Percentiles rank a stretch among this genome's conserved stretches.
phyloP scores from a whole-genome alignment of 2,888 invertebrate genomes.

The Nudaria mundana region DNA sequence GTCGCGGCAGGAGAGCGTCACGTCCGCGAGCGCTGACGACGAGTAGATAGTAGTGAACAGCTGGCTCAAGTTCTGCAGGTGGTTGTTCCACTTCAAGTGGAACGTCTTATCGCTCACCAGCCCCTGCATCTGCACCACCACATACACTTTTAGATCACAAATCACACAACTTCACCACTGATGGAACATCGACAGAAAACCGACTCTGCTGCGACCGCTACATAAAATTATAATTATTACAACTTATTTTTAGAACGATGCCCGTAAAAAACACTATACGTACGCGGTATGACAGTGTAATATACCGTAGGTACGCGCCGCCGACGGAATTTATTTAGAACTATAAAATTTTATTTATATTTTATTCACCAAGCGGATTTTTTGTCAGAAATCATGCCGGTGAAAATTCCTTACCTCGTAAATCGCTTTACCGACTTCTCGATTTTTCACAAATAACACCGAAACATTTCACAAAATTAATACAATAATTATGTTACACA shows the following conservation, averaged over 20 bases:
- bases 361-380: conserved; percentile 59
- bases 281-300: conserved; percentile 81
- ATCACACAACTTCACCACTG: conserved; percentile 65
- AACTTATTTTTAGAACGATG: conserved; percentile 82
- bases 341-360: conserved; percentile 73
- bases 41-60: conserved; percentile 86
- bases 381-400: conserved; percentile 58
- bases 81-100: conserved; percentile 87
- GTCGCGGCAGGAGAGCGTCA: conserved; percentile 86
- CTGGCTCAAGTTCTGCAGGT: conserved; percentile 86
- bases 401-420: conserved; percentile 70
- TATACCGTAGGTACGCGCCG: conserved; percentile 79
- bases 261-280: conserved; percentile 82
- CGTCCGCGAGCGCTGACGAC: conserved; percentile 85
- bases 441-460: conserved; percentile 78
- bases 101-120: conserved; percentile 84
- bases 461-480: conserved; percentile 81
- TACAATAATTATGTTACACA: conserved; percentile 81
- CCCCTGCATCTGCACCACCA: conserved; percentile 79
- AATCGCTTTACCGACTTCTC: conserved; percentile 70
- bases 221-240: conserved; percentile 82
- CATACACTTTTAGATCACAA: conserved; percentile 67
- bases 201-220: conserved; percentile 76
- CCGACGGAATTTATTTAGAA: conserved; percentile 77
- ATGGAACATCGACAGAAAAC: conserved; percentile 75